phyloP scores from a whole-genome alignment of 2,797 vertebrate genomes.

The Crypturellus tataupa region DNA sequence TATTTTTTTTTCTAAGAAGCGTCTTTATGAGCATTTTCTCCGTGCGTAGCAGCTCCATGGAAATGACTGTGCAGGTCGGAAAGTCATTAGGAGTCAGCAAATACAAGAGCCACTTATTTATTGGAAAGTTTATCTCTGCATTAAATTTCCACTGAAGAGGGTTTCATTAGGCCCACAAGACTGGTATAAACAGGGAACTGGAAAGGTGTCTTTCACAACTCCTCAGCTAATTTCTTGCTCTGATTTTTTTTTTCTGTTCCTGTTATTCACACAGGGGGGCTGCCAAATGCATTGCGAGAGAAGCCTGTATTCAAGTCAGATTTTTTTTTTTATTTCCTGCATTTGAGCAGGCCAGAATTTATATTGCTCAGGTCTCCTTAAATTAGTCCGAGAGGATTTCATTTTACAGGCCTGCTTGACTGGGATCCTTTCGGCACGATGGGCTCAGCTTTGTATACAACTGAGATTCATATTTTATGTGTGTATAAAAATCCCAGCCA shows the following conservation, averaged over 20 bases:
- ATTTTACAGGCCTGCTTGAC: conserved; percentile 84
- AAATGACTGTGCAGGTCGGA: not conserved
- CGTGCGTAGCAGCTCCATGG: not conserved
- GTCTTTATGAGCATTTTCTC: conserved; percentile 9
- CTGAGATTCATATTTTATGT: conserved; percentile 85
- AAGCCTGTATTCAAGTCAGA: conserved; percentile 61
- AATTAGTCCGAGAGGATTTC: conserved; percentile 84
- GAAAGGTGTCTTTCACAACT: not conserved
- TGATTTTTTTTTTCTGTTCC: conserved; percentile 7
- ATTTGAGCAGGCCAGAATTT: conserved; percentile 81
- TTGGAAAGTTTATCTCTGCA: conserved; percentile 62
- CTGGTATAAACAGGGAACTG: not conserved
- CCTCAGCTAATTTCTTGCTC: conserved; percentile 43
- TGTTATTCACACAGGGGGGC: not conserved
- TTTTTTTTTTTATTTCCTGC: conserved; percentile 64
- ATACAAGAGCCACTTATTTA: conserved; percentile 38
- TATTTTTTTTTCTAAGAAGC: conserved; percentile 44
- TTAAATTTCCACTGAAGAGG: conserved; percentile 66
- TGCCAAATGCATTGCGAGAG: not conserved
- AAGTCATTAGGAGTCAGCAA: conserved; percentile 49
- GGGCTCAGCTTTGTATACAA: conserved; percentile 83
- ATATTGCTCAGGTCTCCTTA: conserved; percentile 81
- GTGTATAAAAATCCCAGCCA: conserved; percentile 79
- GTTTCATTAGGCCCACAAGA: conserved; percentile 59
- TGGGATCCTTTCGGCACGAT: conserved; percentile 82